Conservation (phyloP, 1,140 invertebrate genomes). For the Temnothorax curvispinosus region DNA sequence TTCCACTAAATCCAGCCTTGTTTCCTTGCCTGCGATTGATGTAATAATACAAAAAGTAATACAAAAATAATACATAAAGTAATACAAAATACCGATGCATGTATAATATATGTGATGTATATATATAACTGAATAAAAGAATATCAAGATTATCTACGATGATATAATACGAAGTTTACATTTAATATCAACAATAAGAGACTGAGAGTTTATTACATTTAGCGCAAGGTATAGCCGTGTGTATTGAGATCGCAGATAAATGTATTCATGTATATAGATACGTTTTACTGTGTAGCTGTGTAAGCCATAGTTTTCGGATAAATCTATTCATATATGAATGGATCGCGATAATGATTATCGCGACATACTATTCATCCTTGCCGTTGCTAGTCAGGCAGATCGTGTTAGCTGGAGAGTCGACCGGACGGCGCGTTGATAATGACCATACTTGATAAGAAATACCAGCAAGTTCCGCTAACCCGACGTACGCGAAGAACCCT, state of each 20-base stretch:
- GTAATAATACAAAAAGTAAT: neutral
- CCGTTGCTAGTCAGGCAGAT: conserved; percentile 71
- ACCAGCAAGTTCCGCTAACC: conserved; percentile 42
- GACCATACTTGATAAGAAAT: conserved; percentile 63
- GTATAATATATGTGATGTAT: neutral
- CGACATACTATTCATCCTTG: conserved; percentile 53
- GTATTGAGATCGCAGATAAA: neutral
- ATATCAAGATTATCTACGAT: neutral
- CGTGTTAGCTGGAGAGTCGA: conserved; percentile 68
- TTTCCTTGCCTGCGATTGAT: neutral
- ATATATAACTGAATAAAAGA: neutral
- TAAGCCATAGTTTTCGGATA: conserved; percentile 9
- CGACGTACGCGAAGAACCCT: conserved; percentile 15
- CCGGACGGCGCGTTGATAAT: conserved; percentile 61
- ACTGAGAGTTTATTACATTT: neutral
- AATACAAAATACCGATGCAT: neutral
- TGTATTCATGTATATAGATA: neutral
- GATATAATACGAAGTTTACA: neutral
- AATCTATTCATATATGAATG: conserved; percentile 57
- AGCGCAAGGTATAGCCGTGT: neutral
- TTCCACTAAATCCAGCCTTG: neutral
- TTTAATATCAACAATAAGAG: neutral
- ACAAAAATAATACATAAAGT: neutral
- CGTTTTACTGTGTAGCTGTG: neutral
- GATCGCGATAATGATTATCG: conserved; percentile 63